A percentile compares a stretch with the other conserved stretches of the same genome.
Evolutionary conservation across 2,797 vertebrate genomes (phyloP).

Genomic region (Fundulus diaphanus): DNA sequence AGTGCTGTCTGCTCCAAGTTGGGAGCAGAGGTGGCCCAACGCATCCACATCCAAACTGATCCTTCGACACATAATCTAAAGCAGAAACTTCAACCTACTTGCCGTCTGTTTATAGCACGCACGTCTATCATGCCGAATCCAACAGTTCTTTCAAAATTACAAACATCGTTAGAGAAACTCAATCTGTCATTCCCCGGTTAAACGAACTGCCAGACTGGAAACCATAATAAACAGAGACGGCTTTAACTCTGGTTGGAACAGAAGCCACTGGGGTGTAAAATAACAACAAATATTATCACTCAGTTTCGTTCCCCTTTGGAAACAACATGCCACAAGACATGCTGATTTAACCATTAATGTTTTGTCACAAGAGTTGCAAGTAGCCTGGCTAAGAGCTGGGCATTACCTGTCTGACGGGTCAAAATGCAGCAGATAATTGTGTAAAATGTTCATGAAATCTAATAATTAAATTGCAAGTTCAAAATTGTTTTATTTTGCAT

Average conservation of each 20-base stretch:
- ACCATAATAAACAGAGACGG: conserved; percentile 61
- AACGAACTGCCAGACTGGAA: conserved; percentile 38
- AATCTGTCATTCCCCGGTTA: conserved; percentile 46
- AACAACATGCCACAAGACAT: conserved; percentile 59
- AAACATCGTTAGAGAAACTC: conserved; percentile 52
- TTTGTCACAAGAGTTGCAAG: conserved; percentile 71
- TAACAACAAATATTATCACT: conserved; percentile 57
- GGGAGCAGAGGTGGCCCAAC: neutral
- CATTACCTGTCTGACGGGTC: conserved; percentile 75
- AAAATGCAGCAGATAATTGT: conserved; percentile 79
- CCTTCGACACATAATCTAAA: conserved; percentile 25
- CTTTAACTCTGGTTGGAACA: conserved; percentile 52
- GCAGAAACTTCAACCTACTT: conserved; percentile 30
- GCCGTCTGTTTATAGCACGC: conserved; percentile 28
- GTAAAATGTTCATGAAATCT: conserved; percentile 72
- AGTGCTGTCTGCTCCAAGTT: neutral
- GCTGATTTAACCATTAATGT: conserved; percentile 56
- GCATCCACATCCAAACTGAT: neutral
- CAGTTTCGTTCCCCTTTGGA: conserved; percentile 48
- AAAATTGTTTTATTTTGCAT: conserved; percentile 82
- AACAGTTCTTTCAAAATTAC: conserved; percentile 58
- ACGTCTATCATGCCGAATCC: conserved; percentile 47
- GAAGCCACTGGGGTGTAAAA: conserved; percentile 62
- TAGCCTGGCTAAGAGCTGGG: conserved; percentile 60
- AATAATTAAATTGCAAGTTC: conserved; percentile 84